Evolutionary conservation across 2,797 vertebrate genomes (phyloP).

Genomic region (Florisuga fusca): DNA sequence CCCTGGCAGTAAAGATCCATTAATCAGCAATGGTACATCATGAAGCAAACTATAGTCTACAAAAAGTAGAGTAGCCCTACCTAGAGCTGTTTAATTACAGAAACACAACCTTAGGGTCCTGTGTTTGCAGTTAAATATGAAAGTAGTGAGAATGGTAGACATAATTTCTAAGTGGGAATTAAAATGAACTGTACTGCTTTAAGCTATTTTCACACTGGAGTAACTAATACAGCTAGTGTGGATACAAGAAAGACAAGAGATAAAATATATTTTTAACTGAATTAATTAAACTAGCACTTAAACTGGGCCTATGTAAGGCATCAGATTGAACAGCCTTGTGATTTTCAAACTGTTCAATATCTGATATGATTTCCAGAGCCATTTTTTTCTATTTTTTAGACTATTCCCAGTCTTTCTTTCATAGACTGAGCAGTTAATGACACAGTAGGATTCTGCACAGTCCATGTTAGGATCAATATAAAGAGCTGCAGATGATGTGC

Average conservation of each 20-base stretch:
- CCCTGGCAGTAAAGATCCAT: not conserved
- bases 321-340: not conserved
- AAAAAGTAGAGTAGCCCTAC: not conserved
- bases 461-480: not conserved
- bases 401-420: not conserved
- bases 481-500: not conserved
- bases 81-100: not conserved
- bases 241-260: not conserved
- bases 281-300: not conserved
- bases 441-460: not conserved
- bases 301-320: not conserved
- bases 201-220: not conserved
- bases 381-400: not conserved
- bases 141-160: not conserved
- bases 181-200: not conserved
- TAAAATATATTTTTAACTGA: not conserved
- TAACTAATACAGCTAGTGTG: not conserved
- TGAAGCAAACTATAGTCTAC: not conserved
- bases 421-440: not conserved
- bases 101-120: not conserved
- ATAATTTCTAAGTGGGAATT: not conserved
- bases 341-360: not conserved
- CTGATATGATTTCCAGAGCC: not conserved
- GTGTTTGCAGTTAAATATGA: not conserved
- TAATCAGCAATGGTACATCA: not conserved